Conservation (phyloP, 2,888 invertebrate species). For the Erebia palarica region DNA sequence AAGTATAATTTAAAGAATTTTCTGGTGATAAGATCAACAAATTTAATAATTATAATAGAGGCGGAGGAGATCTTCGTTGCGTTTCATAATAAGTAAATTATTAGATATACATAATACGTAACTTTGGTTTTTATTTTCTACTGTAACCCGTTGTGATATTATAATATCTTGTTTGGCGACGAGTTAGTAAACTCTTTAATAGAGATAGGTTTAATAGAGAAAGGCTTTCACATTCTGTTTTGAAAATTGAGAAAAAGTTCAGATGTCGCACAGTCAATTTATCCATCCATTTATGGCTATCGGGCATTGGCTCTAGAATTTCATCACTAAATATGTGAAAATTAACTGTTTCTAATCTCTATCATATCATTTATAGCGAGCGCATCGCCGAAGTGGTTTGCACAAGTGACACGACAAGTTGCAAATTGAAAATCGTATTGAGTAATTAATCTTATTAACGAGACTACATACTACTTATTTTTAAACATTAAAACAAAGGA, state of each 20-base stretch:
- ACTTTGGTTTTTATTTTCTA: slow-evolving; percentile 10
- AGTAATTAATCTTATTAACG: too few relatives aligned
- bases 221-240: too few relatives aligned
- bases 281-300: too few relatives aligned
- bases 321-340: too few relatives aligned
- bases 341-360: neutral
- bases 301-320: too few relatives aligned
- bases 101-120: neutral
- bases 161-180: neutral
- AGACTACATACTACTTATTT: too few relatives aligned
- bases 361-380: neutral
- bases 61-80: neutral
- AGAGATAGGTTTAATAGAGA: neutral
- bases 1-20: neutral
- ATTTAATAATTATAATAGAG: neutral
- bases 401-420: too few relatives aligned
- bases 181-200: neutral
- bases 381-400: too few relatives aligned
- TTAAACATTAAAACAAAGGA: too few relatives aligned
- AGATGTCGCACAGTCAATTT: too few relatives aligned
- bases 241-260: too few relatives aligned
- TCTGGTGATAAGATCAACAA: neutral
- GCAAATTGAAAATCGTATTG: too few relatives aligned
- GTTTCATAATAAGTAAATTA: neutral
- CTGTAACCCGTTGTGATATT: neutral